Conservation (phyloP, 2,888 invertebrate genomes). For the Erynnis tages region DNA sequence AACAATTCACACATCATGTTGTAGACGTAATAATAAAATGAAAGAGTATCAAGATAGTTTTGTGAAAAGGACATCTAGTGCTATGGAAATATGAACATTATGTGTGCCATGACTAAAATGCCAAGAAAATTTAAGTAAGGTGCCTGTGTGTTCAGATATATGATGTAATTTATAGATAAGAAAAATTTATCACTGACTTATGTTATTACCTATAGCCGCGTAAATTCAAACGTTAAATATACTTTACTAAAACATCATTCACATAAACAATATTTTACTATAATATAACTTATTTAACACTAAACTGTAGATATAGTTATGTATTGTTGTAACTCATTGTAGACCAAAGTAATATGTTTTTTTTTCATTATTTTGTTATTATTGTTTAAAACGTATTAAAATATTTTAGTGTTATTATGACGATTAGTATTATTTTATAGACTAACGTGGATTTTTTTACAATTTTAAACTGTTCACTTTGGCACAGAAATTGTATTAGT, state of each 20-base stretch:
- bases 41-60: background rate
- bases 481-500: conserved; percentile 32
- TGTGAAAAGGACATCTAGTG: conserved; percentile 37
- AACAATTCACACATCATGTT: conserved; percentile 6
- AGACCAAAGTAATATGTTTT: conserved; percentile 73
- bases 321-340: conserved; percentile 49
- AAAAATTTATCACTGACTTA: conserved; percentile 24
- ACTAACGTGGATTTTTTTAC: conserved; percentile 44
- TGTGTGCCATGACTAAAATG: conserved; percentile 72
- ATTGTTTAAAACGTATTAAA: conserved; percentile 30
- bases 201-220: too few species aligned
- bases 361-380: conserved; percentile 39
- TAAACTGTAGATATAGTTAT: too few species aligned
- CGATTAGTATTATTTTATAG: conserved; percentile 63
- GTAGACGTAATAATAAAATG: conserved; percentile 8
- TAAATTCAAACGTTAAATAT: conserved; percentile 3
- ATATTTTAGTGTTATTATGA: conserved; percentile 48
- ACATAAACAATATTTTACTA: conserved; percentile 15
- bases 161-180: conserved; percentile 47
- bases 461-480: conserved; percentile 28
- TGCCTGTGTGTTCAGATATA: conserved; percentile 76
- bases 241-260: conserved; percentile 9
- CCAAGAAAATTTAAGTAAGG: conserved; percentile 67
- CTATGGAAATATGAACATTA: conserved; percentile 31
- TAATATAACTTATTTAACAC: conserved; percentile 16